phyloP scores from a whole-genome alignment of 2,888 invertebrate species.

The Rotaria magnacalcarata region DNA sequence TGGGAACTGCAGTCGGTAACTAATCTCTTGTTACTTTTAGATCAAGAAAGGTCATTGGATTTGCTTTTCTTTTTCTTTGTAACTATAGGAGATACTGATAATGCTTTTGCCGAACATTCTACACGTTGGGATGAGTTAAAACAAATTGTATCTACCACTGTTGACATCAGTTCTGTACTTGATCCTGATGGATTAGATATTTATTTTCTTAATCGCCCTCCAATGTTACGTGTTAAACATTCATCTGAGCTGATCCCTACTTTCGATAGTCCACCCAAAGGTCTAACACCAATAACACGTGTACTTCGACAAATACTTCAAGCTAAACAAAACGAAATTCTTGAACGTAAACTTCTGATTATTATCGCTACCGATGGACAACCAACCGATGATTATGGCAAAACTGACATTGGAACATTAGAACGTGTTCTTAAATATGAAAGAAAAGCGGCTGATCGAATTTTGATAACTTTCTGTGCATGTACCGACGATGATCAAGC shows the following conservation, averaged over 20 bases:
- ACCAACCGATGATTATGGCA: constrained; percentile 41
- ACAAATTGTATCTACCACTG: constrained; percentile 37
- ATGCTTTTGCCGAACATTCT: not conserved
- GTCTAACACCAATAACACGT: constrained; percentile 36
- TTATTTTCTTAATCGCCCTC: constrained; percentile 42
- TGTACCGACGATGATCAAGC: constrained; percentile 39
- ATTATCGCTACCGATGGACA: constrained; percentile 42
- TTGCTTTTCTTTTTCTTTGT: not conserved
- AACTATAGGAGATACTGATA: not conserved
- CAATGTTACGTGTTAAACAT: not conserved
- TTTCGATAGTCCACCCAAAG: constrained; percentile 34
- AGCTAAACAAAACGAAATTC: constrained; percentile 13
- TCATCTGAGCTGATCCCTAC: not conserved
- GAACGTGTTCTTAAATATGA: constrained; percentile 38
- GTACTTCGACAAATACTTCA: constrained; percentile 28
- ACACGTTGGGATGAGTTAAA: constrained; percentile 44
- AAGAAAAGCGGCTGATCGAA: not conserved
- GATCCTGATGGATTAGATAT: constrained; percentile 36
- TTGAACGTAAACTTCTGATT: constrained; percentile 40
- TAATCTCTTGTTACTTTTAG: not conserved
- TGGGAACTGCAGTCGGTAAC: not conserved
- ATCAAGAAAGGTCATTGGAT: not conserved
- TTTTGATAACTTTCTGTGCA: constrained; percentile 12
- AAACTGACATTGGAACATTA: constrained; percentile 16
- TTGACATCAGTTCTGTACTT: constrained; percentile 37